Evolutionary conservation across 1,140 invertebrate species (phyloP), one percentile per base, ranked within the genome.

Genomic region (Diabrotica virgifera): DNA sequence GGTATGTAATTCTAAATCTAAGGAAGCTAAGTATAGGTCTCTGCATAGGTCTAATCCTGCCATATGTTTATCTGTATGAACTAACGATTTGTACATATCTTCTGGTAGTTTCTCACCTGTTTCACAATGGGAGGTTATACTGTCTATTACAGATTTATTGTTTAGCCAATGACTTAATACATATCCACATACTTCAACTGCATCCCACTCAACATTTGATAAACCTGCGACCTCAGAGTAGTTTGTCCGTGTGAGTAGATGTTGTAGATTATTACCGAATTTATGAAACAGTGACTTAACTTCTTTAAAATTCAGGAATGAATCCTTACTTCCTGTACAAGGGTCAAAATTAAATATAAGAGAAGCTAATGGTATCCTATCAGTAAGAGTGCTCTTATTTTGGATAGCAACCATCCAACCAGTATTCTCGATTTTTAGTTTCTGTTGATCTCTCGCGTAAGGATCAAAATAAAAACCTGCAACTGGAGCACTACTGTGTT

Each of bases 131-230:
- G 83, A 80, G 24, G 89, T 90, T 36, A 97, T 84, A 6, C 79
- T 81, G 67, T 86, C 81, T 10, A 96, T 80, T 0, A 89, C 85
- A 0, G 83, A 77, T 36, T 87, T 85, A 74, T 94, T 87, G 68
- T 89, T 88, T 0, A 95, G 79, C 88, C 91, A 95, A 77, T 91
- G 87, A 10, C 84, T 84, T 85, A 97, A 86, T 54, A 97, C 90
- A 72, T 92, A 82, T 0, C 89, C 86, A 52, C 89, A 89, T 0
- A 95, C 86, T 74, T 90, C 87, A 0, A 90, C 86, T 9, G 91
- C 90, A 80, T 97, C 96, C 92, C 92, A 96, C 80, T 97, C 95
- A 0, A 97, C 85, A 76, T 94, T 94, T 0, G 87, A 90, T 4
- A 93, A 78, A 2, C 94, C 94, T 6, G 92, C 85, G 0, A 95